Conservation (phyloP, 1,140 invertebrate genomes). For the Heliconius eleuchia region DNA sequence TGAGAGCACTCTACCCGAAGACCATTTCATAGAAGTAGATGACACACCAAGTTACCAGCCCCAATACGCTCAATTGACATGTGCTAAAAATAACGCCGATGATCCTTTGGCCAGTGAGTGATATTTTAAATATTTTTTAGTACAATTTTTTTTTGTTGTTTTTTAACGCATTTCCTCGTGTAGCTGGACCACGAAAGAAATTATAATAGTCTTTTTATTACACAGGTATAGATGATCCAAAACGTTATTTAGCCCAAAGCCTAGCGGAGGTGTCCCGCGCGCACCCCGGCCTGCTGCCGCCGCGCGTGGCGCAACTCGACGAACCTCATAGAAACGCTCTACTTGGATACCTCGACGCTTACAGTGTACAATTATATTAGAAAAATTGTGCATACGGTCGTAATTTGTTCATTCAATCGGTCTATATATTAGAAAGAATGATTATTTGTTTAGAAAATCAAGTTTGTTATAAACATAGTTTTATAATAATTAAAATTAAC, state of each 20-base stretch:
- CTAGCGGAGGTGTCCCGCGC: slow-evolving; percentile 84
- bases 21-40: slow-evolving; percentile 93
- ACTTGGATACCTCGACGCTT: slow-evolving; percentile 57
- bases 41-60: slow-evolving; percentile 94
- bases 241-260: slow-evolving; percentile 87
- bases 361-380: slow-evolving; percentile 65
- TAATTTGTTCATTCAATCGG: not conserved
- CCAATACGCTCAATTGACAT: slow-evolving; percentile 93
- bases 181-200: too few relatives aligned
- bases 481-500: not conserved
- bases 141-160: too few relatives aligned
- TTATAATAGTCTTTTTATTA: not conserved
- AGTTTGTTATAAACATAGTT: not conserved
- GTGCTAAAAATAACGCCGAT: slow-evolving; percentile 87
- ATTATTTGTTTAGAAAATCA: not conserved
- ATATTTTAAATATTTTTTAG: not conserved
- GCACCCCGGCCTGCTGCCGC: slow-evolving; percentile 84
- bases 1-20: slow-evolving; percentile 89
- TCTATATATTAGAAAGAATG: not conserved
- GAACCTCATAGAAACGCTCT: slow-evolving; percentile 59
- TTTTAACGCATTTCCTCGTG: too few relatives aligned
- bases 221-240: slow-evolving; percentile 85
- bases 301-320: slow-evolving; percentile 62
- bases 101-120: slow-evolving; percentile 83
- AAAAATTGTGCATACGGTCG: not conserved